phyloP scores from a whole-genome alignment of 2,888 invertebrate genomes.

The Sinotaia quadrata region DNA sequence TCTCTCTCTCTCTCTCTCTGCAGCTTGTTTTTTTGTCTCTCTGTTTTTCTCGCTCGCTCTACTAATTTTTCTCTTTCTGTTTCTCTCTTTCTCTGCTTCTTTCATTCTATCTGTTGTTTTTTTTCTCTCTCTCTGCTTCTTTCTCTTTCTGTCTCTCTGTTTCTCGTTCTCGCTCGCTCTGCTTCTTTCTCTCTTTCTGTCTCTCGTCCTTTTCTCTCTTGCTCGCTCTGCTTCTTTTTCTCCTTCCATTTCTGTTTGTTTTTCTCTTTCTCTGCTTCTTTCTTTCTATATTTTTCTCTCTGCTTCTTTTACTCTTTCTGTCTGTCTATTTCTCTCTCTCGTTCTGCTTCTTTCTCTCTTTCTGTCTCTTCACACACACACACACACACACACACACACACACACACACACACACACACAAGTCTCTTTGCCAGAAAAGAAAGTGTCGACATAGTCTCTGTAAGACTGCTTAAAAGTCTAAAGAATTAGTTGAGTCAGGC shows the following conservation, averaged over 20 bases:
- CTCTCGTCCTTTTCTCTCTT: background rate
- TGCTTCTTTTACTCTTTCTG: background rate
- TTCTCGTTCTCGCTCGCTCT: slow-evolving; percentile 1
- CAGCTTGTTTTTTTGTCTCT: background rate
- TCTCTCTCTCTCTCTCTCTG: background rate
- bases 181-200: background rate
- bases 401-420: background rate
- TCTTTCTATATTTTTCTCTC: background rate
- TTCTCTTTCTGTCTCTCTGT: slow-evolving; percentile 27
- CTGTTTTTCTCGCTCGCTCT: background rate
- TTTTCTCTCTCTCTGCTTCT: slow-evolving; percentile 22
- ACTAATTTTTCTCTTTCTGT: background rate
- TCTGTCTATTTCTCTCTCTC: background rate
- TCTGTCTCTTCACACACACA: background rate
- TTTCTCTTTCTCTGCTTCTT: slow-evolving; percentile 1
- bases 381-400: background rate
- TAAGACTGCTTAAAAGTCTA: too few species aligned
- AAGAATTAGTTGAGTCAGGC: too few species aligned
- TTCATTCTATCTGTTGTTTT: background rate
- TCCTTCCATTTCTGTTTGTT: slow-evolving; percentile 1
- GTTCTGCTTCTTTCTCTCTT: slow-evolving; percentile 7
- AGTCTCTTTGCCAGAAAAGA: too few species aligned
- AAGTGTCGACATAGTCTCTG: too few species aligned
- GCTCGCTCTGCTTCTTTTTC: background rate
- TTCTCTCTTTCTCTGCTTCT: background rate